These are phyloP conservation scores for Symphodus melops DNA, from an alignment of 2,113 vertebrate species.

Conservation along the genomic window DNA sequence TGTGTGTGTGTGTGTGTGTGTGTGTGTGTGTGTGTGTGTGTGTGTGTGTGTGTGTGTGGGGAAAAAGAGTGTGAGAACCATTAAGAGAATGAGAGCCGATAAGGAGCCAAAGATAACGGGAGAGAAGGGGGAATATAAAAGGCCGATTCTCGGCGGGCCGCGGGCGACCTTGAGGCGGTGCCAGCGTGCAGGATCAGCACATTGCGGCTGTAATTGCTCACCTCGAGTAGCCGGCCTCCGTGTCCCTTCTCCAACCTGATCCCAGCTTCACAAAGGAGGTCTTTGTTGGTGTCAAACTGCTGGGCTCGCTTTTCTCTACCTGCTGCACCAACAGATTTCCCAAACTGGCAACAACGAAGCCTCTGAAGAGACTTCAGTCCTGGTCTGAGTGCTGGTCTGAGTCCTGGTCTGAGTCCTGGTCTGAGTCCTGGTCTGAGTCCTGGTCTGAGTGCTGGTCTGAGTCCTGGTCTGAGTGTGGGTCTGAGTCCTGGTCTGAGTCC, in stretches of 20 bases:
- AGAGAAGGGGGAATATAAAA: slow-evolving; percentile 32
- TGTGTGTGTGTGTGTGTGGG: not conserved
- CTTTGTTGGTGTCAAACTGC: slow-evolving; percentile 71
- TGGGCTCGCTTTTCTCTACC: slow-evolving; percentile 57
- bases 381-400: slow-evolving; percentile 17
- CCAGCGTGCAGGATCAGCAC: slow-evolving; percentile 71
- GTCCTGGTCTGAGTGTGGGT: slow-evolving; percentile 28
- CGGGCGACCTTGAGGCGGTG: slow-evolving; percentile 65
- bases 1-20: not conserved
- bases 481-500: slow-evolving; percentile 25
- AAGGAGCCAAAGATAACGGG: slow-evolving; percentile 19
- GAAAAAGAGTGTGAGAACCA: slow-evolving; percentile 13
- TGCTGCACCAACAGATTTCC: slow-evolving; percentile 57
- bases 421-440: slow-evolving; percentile 28
- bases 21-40: too few species aligned
- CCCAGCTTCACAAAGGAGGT: slow-evolving; percentile 61
- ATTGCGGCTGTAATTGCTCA: slow-evolving; percentile 76
- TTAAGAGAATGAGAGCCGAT: slow-evolving; percentile 16
- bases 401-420: slow-evolving; percentile 28
- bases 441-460: slow-evolving; percentile 22
- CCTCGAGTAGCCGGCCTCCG: slow-evolving; percentile 65
- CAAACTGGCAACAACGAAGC: slow-evolving; percentile 44
- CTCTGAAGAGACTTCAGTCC: slow-evolving; percentile 41
- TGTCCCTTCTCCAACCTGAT: slow-evolving; percentile 64
- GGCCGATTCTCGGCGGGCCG: slow-evolving; percentile 40